Evolutionary conservation across 2,888 invertebrate species (phyloP), one percentile per base, ranked within the genome.

Genomic region (Tillus elongatus): DNA sequence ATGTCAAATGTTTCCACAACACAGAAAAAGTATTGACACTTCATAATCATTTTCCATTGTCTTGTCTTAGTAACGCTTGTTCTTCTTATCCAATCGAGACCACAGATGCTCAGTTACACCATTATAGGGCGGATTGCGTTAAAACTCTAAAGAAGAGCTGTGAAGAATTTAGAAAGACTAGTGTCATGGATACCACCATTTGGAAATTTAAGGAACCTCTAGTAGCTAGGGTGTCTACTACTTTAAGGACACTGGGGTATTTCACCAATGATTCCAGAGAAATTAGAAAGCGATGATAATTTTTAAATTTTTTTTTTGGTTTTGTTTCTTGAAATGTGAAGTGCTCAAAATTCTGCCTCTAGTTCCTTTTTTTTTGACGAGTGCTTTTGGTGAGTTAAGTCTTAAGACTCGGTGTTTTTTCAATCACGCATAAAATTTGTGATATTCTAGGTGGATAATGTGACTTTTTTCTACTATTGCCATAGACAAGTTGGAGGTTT

Each of bases 1-100:
- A 90, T 67, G 84, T 91, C 46, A 92, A 92, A 67, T 90, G 91
- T 64, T 92, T 92, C 71, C 91, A 91, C 67, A 86, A 90, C 68
- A 87, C 91, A 16, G 86, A 86, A 54, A 79, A 85, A 53, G 90
- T 90, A 35, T 73, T 91, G 33, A 84, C 88, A 19, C 71, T 92
- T 45, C 92, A 92, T 71, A 92, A 92, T 67, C 92, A 92, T 66
- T 91, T 90, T 61, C 91, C 92, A 24, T 67, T 92, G 49, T 85
- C 87, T 40, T 92, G 91, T 58, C 67, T 91, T 26, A 86, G 88
- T 30, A 84, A 84, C 33, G 52, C 55, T 3, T 91, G 90, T 66
- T 85, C 85, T 35, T 85, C 87, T 30, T 90, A 82, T 67, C 76
- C 87, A 37, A 78, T 93, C 47, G 82, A 86, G 47, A 84, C 84